Conservation (phyloP, 2,888 invertebrate genomes). For the Drosophila mimica region DNA sequence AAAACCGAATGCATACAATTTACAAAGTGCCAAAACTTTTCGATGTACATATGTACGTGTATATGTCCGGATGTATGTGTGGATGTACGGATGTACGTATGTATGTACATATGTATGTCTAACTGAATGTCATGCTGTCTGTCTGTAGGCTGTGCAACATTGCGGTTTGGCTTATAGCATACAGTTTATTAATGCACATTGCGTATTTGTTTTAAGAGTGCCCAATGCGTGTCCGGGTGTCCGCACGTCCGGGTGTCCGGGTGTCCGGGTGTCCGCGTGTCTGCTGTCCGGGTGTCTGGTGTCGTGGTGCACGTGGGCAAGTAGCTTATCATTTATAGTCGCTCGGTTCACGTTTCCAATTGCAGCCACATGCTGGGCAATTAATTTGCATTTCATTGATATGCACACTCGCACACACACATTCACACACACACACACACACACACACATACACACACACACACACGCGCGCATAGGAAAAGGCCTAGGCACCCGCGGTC, state of each 20-base stretch:
- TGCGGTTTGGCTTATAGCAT: constrained; percentile 69
- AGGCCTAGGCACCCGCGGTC: not conserved
- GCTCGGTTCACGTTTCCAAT: constrained; percentile 58
- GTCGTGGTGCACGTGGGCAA: constrained; percentile 30
- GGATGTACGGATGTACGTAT: not conserved
- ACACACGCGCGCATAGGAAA: constrained; percentile 1
- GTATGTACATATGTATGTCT: not conserved
- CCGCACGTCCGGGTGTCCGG: not conserved
- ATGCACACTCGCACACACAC: constrained; percentile 55
- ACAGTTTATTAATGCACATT: constrained; percentile 62
- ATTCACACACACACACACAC: constrained; percentile 8
- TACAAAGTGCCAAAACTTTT: constrained; percentile 48
- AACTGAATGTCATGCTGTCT: not conserved
- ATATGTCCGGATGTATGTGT: not conserved
- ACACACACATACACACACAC: constrained; percentile 10
- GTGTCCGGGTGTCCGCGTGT: constrained; percentile 5
- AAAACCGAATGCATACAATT: constrained; percentile 36
- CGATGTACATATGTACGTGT: not conserved
- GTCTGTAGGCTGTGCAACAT: constrained; percentile 34
- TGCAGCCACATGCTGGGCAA: constrained; percentile 70
- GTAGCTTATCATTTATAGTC: constrained; percentile 59
- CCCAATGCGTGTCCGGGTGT: not conserved
- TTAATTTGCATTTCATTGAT: constrained; percentile 80
- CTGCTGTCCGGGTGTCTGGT: constrained; percentile 15
- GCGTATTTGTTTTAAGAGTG: constrained; percentile 44